Conservation (phyloP, 92 coral and sea anemone species). For the Umimayanthus kanabou region DNA sequence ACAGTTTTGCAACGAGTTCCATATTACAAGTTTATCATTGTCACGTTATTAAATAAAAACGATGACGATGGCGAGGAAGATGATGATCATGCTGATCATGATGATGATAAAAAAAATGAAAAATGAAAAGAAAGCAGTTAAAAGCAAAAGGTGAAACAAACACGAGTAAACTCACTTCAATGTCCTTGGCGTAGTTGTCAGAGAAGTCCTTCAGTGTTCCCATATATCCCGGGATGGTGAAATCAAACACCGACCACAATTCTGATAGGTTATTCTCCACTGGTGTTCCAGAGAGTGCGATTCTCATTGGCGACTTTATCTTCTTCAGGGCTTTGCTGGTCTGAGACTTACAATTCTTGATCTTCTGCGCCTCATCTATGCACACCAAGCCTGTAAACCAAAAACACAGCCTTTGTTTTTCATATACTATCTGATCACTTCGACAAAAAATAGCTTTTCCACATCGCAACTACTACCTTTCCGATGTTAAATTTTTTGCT, state of each 20-base stretch:
- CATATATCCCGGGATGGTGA: constrained; percentile 47
- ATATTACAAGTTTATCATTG: too few species aligned
- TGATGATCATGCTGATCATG: too few species aligned
- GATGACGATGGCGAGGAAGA: too few species aligned
- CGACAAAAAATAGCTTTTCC: not conserved
- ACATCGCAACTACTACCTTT: not conserved
- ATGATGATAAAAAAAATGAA: too few species aligned
- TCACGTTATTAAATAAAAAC: too few species aligned
- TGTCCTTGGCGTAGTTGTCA: constrained; percentile 39
- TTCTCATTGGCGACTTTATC: constrained; percentile 45
- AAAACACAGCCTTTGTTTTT: not conserved
- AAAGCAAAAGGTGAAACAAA: too few species aligned
- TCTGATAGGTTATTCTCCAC: constrained; percentile 52
- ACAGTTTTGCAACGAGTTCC: too few species aligned
- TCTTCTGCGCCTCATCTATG: constrained; percentile 52
- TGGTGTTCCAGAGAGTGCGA: constrained; percentile 56
- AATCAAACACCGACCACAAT: constrained; percentile 56
- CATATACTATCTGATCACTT: too few species aligned
- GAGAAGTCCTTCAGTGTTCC: constrained; percentile 53
- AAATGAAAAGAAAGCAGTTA: too few species aligned
- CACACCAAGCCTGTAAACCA: constrained; percentile 42
- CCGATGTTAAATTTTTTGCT: not conserved
- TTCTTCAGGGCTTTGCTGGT: constrained; percentile 53
- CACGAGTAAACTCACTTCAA: constrained; percentile 28
- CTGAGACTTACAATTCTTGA: constrained; percentile 49